phyloP scores from a whole-genome alignment of 2,113 vertebrate genomes.

The Perca flavescens region DNA sequence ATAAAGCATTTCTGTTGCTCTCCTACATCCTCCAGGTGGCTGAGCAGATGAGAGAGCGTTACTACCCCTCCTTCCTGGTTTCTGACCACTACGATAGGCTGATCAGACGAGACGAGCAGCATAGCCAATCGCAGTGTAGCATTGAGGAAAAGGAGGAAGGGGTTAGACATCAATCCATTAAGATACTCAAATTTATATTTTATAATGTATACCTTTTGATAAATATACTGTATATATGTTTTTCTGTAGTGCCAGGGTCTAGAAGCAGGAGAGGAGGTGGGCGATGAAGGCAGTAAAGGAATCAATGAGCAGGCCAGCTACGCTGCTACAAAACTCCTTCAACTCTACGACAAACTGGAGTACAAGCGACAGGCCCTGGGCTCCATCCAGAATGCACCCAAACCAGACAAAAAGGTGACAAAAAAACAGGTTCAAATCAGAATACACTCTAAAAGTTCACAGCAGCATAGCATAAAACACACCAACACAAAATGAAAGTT shows the following conservation, averaged over 20 bases:
- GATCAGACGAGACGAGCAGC: conserved; percentile 89
- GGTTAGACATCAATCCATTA: conserved; percentile 80
- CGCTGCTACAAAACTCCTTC: conserved; percentile 92
- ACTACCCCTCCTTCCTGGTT: conserved; percentile 97
- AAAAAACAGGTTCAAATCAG: not conserved
- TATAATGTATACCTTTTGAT: not conserved
- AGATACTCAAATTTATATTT: not conserved
- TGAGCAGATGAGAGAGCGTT: conserved; percentile 94
- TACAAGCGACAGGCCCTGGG: conserved; percentile 96
- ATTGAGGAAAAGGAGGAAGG: conserved; percentile 90
- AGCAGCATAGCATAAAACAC: not conserved
- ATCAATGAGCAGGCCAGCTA: conserved; percentile 96
- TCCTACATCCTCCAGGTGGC: conserved; percentile 65
- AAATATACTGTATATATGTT: not conserved
- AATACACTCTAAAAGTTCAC: not conserved
- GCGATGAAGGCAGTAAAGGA: conserved; percentile 89
- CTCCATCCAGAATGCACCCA: conserved; percentile 95
- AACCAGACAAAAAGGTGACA: conserved; percentile 96
- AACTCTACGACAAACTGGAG: conserved; percentile 95
- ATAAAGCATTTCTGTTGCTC: not conserved
- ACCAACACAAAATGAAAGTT: not conserved
- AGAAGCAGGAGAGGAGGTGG: conserved; percentile 85
- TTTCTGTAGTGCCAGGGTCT: conserved; percentile 83
- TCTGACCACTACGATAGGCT: conserved; percentile 94
- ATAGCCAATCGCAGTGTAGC: conserved; percentile 83